Conservation (phyloP, 2,113 vertebrate species). For the Ellobius talpinus region DNA sequence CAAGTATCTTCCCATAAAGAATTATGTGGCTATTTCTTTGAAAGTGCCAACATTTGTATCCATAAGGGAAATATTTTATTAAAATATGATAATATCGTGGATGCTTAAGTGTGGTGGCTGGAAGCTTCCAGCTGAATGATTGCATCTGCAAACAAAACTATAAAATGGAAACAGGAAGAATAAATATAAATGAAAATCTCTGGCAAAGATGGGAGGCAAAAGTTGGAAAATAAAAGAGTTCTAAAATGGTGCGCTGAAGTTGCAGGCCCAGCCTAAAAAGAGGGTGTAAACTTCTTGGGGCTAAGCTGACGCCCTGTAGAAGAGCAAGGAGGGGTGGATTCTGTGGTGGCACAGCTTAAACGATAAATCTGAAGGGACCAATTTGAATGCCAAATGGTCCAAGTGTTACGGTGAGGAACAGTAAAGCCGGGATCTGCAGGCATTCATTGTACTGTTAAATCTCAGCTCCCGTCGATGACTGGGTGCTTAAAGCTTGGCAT, state of each 20-base stretch:
- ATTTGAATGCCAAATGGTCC: not conserved
- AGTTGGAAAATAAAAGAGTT: not conserved
- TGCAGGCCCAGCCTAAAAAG: not conserved
- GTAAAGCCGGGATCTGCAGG: not conserved
- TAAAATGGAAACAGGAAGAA: constrained; percentile 39
- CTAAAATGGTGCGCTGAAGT: not conserved
- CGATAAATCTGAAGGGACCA: not conserved
- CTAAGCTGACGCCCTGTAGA: too few species aligned
- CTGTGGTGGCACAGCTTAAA: not conserved
- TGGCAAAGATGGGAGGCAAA: not conserved
- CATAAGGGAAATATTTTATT: constrained; percentile 70
- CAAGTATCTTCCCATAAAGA: constrained; percentile 55
- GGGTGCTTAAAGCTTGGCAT: constrained; percentile 18
- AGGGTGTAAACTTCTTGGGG: not conserved
- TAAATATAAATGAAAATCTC: constrained; percentile 51
- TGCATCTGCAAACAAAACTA: constrained; percentile 54
- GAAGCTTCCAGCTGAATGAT: constrained; percentile 45
- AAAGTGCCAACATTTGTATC: constrained; percentile 58
- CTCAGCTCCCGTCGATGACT: not conserved
- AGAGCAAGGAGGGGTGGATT: not conserved
- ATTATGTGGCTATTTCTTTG: constrained; percentile 52
- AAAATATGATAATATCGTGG: constrained; percentile 70
- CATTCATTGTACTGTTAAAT: not conserved
- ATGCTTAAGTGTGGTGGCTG: constrained; percentile 37
- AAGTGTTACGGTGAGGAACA: not conserved